Evolutionary conservation across 2,888 invertebrate species (phyloP).

Genomic region (Himalopsyche kuldschensis): DNA sequence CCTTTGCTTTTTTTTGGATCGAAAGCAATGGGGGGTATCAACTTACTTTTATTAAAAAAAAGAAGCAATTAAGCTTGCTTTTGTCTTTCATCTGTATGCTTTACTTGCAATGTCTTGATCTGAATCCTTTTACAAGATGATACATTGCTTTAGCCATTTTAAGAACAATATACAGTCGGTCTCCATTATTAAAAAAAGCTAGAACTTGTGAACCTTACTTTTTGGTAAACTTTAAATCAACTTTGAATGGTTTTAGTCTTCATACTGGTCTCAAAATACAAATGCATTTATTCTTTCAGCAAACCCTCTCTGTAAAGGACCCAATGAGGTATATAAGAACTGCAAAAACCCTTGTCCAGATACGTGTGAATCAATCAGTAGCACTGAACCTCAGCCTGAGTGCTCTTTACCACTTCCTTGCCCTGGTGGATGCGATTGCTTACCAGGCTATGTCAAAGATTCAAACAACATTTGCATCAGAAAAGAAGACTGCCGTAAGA

Average conservation of each 20-base stretch:
- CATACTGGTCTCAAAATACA: background rate
- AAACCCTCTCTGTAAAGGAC: constrained; percentile 8
- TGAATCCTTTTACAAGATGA: too few relatives aligned
- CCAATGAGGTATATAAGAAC: constrained; percentile 3
- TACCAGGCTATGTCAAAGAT: constrained; percentile 14
- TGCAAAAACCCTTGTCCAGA: constrained; percentile 25
- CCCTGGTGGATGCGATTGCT: constrained; percentile 18
- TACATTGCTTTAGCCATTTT: too few relatives aligned
- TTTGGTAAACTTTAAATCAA: background rate
- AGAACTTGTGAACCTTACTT: background rate
- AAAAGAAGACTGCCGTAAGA: constrained; percentile 16
- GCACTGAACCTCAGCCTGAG: background rate
- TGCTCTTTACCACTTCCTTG: constrained; percentile 9
- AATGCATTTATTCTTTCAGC: background rate
- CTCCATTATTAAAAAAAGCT: too few relatives aligned
- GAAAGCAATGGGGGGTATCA: too few relatives aligned
- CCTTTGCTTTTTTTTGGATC: too few relatives aligned
- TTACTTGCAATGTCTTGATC: too few relatives aligned
- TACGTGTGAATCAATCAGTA: constrained; percentile 15
- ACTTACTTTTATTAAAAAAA: background rate
- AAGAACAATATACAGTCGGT: too few relatives aligned
- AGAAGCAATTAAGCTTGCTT: too few relatives aligned
- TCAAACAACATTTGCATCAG: constrained; percentile 8
- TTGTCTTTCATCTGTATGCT: too few relatives aligned
- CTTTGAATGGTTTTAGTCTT: too few relatives aligned